Evolutionary conservation across 2,888 invertebrate species (phyloP).

Genomic region (Hirtodrosophila trivittata): DNA sequence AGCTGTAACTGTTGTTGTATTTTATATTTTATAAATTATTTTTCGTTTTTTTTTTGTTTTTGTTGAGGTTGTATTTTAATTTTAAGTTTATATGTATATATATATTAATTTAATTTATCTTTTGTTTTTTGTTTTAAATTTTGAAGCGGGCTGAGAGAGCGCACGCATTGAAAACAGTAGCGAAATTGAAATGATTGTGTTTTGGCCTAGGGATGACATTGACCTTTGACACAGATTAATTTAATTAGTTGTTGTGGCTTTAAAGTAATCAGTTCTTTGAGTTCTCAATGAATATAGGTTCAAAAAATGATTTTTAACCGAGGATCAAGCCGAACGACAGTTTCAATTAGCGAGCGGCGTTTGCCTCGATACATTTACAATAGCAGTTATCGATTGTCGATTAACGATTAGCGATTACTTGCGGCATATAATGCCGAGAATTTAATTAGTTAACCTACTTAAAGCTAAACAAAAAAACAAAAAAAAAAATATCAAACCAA

Average conservation of each 20-base stretch:
- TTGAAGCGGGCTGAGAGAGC: conserved; percentile 29
- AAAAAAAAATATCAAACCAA: conserved; percentile 15
- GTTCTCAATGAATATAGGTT: conserved; percentile 55
- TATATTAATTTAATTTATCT: conserved; percentile 1
- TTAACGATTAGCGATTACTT: conserved; percentile 41
- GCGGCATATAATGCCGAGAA: conserved; percentile 65
- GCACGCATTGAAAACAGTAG: conserved; percentile 23
- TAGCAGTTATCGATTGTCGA: conserved; percentile 30
- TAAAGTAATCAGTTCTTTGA: conserved; percentile 76
- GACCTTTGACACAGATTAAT: conserved; percentile 30
- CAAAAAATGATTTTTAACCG: conserved; percentile 19
- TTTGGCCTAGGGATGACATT: conserved; percentile 33
- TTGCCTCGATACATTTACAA: conserved; percentile 29
- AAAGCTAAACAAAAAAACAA: conserved; percentile 47
- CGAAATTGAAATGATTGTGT: conserved; percentile 12
- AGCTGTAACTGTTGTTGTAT: conserved; percentile 26
- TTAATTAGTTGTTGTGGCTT: conserved; percentile 34
- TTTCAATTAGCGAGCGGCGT: conserved; percentile 21
- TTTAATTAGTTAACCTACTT: conserved; percentile 74
- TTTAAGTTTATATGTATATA: neutral
- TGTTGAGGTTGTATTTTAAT: neutral
- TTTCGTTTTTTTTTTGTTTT: conserved; percentile 1
- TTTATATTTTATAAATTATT: conserved; percentile 1
- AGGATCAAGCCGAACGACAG: conserved; percentile 21
- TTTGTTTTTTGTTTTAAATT: conserved; percentile 14